Evolutionary conservation across 2,113 vertebrate genomes (phyloP).

Genomic region (Boulengeromyrus knoepffleri): DNA sequence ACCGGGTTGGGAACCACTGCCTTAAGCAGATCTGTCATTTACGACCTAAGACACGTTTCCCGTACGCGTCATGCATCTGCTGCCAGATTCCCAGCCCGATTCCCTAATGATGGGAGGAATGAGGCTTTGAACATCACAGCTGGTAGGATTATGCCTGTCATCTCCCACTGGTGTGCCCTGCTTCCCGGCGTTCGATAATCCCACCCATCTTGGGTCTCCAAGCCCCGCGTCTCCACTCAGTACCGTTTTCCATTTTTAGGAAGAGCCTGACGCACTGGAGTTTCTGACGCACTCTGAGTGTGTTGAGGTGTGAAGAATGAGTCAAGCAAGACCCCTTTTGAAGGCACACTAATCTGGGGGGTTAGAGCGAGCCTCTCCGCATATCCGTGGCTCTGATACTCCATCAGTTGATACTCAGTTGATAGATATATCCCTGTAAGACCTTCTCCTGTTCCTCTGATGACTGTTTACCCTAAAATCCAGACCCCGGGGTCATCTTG

Average conservation of each 20-base stretch:
- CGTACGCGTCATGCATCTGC: neutral
- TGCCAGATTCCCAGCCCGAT: neutral
- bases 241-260: neutral
- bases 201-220: neutral
- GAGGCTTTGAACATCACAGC: neutral
- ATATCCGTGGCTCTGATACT: neutral
- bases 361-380: neutral
- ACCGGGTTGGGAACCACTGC: neutral
- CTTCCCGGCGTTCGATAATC: neutral
- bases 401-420: neutral
- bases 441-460: neutral
- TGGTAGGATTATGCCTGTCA: slow-evolving; percentile 1
- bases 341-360: neutral
- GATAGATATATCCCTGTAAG: neutral
- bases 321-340: neutral
- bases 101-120: neutral
- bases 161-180: neutral
- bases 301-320: neutral
- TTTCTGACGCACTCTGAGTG: neutral
- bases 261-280: neutral
- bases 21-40: neutral
- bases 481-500: neutral
- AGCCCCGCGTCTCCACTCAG: neutral
- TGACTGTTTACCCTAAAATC: neutral
- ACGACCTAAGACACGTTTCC: neutral